Evolutionary conservation across 2,113 vertebrate genomes (phyloP).

Genomic region (Thalassoma bifasciatum): DNA sequence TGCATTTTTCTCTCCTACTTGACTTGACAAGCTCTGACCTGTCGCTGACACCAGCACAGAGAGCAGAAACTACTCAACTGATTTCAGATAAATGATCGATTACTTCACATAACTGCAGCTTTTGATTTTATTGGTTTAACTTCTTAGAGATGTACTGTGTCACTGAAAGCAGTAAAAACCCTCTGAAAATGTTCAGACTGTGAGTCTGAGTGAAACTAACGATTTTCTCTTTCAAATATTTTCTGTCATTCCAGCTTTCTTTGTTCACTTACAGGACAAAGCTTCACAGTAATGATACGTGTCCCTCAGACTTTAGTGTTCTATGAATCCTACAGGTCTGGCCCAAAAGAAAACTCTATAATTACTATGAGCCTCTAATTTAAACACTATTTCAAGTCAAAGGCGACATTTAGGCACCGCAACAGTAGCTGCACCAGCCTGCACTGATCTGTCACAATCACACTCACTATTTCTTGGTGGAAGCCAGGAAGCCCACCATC

Average conservation of each 20-base stretch:
- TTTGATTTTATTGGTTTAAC: not conserved
- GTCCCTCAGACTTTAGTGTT: not conserved
- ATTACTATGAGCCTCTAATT: not conserved
- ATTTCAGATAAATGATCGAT: not conserved
- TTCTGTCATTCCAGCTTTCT: not conserved
- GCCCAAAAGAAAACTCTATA: not conserved
- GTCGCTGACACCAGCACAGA: slow-evolving; percentile 36
- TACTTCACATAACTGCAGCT: not conserved
- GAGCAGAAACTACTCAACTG: slow-evolving; percentile 24
- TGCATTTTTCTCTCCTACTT: slow-evolving; percentile 49
- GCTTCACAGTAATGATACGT: not conserved
- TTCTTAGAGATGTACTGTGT: not conserved
- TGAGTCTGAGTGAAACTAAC: not conserved
- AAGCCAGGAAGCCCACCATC: slow-evolving; percentile 96
- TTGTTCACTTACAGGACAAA: not conserved
- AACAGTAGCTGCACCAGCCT: too few species aligned
- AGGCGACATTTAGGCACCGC: too few species aligned
- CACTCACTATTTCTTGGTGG: slow-evolving; percentile 94
- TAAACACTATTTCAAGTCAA: not conserved
- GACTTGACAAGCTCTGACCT: slow-evolving; percentile 64
- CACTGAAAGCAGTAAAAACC: not conserved
- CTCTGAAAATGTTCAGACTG: not conserved
- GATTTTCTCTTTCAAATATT: not conserved
- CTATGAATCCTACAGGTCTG: not conserved
- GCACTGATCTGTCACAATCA: not conserved